Evolutionary conservation across 2,113 vertebrate genomes (phyloP).

Genomic region (Thymallus thymallus): DNA sequence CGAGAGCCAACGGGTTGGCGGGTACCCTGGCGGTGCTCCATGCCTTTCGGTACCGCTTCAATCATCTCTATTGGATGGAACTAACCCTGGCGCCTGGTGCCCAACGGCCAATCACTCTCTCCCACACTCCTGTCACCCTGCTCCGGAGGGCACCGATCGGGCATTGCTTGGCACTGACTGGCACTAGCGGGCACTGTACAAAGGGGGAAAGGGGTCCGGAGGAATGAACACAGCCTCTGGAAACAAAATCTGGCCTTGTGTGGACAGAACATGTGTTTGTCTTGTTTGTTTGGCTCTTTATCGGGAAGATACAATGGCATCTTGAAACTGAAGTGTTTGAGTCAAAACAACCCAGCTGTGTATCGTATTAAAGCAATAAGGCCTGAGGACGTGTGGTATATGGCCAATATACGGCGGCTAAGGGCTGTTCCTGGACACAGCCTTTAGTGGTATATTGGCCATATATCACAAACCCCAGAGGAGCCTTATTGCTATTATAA

Average conservation of each 20-base stretch:
- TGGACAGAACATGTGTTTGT: conserved; percentile 12
- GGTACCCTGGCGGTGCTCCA: conserved; percentile 36
- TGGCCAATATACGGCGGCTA: no score
- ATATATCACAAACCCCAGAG: no score
- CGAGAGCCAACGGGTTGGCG: conserved; percentile 16
- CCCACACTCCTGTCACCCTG: conserved; percentile 6
- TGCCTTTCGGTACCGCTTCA: conserved; percentile 51
- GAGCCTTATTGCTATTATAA: no score
- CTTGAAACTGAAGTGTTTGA: neutral
- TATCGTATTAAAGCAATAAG: no score
- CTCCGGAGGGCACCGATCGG: neutral
- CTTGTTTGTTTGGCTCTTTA: conserved; percentile 3
- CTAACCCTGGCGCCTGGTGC: conserved; percentile 28
- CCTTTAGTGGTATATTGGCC: no score
- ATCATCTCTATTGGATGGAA: conserved; percentile 51
- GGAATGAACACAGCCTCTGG: conserved; percentile 11
- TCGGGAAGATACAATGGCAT: neutral
- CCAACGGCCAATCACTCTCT: conserved; percentile 41
- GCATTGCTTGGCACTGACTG: no score
- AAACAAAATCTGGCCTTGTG: conserved; percentile 7
- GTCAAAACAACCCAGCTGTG: no score
- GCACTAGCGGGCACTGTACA: neutral
- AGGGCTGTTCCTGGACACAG: no score
- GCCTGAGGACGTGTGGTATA: no score
- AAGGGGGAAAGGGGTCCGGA: neutral